phyloP scores from a whole-genome alignment of 2,888 invertebrate species.

The Sarcophaga variegata region DNA sequence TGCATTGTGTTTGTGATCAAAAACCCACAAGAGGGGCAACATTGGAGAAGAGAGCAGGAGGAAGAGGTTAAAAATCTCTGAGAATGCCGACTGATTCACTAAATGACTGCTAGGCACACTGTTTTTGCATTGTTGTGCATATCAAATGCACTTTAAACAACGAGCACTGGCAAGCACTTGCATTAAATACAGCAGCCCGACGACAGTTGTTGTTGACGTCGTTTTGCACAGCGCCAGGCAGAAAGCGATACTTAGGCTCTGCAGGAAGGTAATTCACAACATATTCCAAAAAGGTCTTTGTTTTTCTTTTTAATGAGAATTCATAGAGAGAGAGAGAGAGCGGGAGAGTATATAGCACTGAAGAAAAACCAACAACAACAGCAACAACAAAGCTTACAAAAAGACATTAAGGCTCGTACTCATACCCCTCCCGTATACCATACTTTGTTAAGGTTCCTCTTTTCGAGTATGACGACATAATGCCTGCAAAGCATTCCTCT shows the following conservation, averaged over 20 bases:
- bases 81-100: not conserved
- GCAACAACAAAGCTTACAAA: not conserved
- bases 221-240: conserved; percentile 7
- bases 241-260: conserved; percentile 21
- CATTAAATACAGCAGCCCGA: conserved; percentile 34
- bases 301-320: conserved; percentile 38
- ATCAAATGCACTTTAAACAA: conserved; percentile 61
- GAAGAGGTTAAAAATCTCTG: not conserved
- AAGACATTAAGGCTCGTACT: conserved; percentile 24
- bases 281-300: conserved; percentile 64
- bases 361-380: conserved; percentile 3
- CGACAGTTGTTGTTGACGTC: not conserved
- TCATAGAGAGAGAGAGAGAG: not conserved
- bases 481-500: conserved; percentile 60
- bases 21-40: not conserved
- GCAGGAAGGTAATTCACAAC: conserved; percentile 61
- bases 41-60: not conserved
- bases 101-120: not conserved
- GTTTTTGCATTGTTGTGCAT: conserved; percentile 50
- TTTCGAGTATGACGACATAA: conserved; percentile 50
- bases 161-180: conserved; percentile 31
- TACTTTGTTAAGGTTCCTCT: not conserved
- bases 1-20: conserved; percentile 18
- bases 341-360: not conserved
- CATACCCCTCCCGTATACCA: not conserved